Conservation (phyloP, 2,888 invertebrate species). For the Amphipoea lucens region DNA sequence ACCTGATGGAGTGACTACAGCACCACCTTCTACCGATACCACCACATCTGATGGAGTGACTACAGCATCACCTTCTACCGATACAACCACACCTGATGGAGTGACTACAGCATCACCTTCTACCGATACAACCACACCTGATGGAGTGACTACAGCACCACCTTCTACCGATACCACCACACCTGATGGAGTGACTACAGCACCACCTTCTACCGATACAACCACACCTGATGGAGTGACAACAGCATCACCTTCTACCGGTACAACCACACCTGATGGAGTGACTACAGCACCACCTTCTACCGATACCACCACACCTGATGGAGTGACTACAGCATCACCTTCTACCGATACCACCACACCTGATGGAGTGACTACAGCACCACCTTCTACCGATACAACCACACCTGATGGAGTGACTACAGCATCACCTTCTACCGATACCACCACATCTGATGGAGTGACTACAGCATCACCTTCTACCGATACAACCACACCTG, state of each 20-base stretch:
- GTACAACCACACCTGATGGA: background rate
- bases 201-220: background rate
- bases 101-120: rapidly evolving
- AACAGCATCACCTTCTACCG: background rate
- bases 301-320: background rate
- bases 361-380: background rate
- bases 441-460: background rate
- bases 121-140: background rate
- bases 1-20: background rate
- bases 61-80: background rate
- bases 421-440: background rate
- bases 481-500: background rate
- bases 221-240: background rate
- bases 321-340: background rate
- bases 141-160: background rate
- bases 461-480: background rate
- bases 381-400: background rate
- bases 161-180: background rate
- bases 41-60: background rate
- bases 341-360: background rate
- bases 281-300: background rate
- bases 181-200: background rate
- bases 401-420: background rate
- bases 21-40: background rate
- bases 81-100: background rate